phyloP scores from a whole-genome alignment of 2,888 invertebrate species.

The Trachelus stipa region DNA sequence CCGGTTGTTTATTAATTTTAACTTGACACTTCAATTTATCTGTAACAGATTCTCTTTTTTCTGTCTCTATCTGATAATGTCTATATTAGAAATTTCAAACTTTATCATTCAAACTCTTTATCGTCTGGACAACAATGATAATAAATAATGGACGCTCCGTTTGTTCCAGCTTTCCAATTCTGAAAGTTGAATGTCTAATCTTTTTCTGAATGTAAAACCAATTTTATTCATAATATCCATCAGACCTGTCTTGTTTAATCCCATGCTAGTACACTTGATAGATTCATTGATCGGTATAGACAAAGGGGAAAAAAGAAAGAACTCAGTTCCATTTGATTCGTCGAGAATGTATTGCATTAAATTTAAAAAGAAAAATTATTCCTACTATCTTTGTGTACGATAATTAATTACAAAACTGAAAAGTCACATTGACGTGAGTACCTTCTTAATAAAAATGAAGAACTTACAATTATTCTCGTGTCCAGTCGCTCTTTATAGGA shows the following conservation, averaged over 20 bases:
- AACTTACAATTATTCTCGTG: background rate
- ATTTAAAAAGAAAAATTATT: conserved; percentile 41
- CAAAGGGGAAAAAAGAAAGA: background rate
- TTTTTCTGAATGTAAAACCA: background rate
- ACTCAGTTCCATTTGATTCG: conserved; percentile 15
- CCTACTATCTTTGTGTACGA: conserved; percentile 30
- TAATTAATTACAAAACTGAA: conserved; percentile 46
- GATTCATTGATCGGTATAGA: background rate
- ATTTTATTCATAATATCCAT: background rate
- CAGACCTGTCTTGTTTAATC: background rate
- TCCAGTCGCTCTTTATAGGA: background rate
- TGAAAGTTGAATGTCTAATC: background rate
- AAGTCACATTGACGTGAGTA: background rate
- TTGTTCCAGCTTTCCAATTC: conserved; percentile 32
- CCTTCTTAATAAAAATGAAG: background rate
- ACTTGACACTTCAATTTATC: background rate
- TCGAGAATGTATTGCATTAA: conserved; percentile 54
- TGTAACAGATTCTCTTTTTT: background rate
- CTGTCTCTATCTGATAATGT: background rate
- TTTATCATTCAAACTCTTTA: background rate
- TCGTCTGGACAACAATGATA: conserved; percentile 16
- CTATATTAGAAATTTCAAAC: background rate
- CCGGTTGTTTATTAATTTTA: background rate
- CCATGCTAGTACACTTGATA: background rate
- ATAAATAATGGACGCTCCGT: conserved; percentile 39